Evolutionary conservation across 2,113 vertebrate genomes (phyloP).

Genomic region (Syrrhaptes paradoxus): DNA sequence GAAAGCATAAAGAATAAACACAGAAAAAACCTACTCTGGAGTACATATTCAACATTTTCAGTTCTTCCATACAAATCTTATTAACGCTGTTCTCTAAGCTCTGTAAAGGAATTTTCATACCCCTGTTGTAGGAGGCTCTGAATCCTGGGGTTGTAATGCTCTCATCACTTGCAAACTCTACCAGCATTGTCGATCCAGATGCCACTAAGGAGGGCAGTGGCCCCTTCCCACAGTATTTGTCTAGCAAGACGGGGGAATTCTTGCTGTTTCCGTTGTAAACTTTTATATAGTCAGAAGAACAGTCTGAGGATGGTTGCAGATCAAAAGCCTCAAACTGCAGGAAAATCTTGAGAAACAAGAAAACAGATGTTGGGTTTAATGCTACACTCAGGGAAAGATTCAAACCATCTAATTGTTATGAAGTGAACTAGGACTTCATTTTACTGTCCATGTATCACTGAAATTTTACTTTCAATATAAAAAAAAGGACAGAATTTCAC

Average conservation of each 20-base stretch:
- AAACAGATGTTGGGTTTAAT: background rate
- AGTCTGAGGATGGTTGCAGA: constrained; percentile 50
- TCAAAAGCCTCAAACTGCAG: constrained; percentile 67
- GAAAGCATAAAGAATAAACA: background rate
- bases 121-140: constrained; percentile 62
- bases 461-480: background rate
- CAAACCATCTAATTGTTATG: background rate
- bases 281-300: constrained; percentile 66
- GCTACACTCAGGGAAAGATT: background rate
- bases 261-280: constrained; percentile 65
- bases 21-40: background rate
- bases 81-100: background rate
- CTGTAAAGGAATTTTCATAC: constrained; percentile 12
- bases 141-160: constrained; percentile 59
- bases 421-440: background rate
- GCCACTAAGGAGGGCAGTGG: constrained; percentile 50
- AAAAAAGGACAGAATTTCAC: background rate
- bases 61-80: background rate
- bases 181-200: constrained; percentile 32
- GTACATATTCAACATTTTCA: background rate
- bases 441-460: background rate
- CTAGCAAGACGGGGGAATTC: constrained; percentile 50
- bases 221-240: constrained; percentile 57
- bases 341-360: constrained; percentile 52
- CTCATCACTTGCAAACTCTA: constrained; percentile 62